These are phyloP conservation scores for Athalia circularis DNA, from an alignment of 2,888 invertebrate genomes.

Conservation along the genomic window DNA sequence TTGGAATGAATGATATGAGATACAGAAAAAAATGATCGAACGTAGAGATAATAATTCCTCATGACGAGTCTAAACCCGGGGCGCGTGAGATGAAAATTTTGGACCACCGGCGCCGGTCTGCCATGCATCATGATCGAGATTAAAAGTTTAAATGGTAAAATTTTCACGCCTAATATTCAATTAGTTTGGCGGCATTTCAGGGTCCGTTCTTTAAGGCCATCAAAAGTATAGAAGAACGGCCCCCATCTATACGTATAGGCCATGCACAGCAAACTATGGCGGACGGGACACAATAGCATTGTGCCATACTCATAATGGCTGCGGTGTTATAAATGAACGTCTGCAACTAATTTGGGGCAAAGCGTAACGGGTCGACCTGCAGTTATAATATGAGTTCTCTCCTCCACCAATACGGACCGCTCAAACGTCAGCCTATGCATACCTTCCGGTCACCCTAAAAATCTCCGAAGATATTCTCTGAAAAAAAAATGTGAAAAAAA, in stretches of 20 bases:
- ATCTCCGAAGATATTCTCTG: neutral
- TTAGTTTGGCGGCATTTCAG: conserved; percentile 52
- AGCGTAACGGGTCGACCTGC: conserved; percentile 42
- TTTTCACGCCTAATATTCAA: conserved; percentile 65
- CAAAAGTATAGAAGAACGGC: too few relatives aligned
- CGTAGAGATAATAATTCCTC: too few relatives aligned
- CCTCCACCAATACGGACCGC: conserved; percentile 1
- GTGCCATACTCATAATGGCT: conserved; percentile 63
- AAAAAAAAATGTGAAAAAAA: neutral
- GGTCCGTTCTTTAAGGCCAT: conserved; percentile 49
- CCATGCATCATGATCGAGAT: conserved; percentile 54
- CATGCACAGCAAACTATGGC: neutral
- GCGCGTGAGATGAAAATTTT: neutral
- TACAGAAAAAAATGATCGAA: neutral
- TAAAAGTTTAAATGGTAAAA: conserved; percentile 62
- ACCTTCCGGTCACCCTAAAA: conserved; percentile 43
- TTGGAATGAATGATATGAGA: too few relatives aligned
- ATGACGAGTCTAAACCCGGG: neutral
- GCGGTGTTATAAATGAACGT: conserved; percentile 70
- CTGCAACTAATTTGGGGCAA: conserved; percentile 69
- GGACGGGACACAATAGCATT: conserved; percentile 64
- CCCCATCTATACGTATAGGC: neutral
- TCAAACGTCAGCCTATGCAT: neutral
- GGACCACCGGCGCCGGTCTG: conserved; percentile 42
- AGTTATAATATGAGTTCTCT: neutral